Evolutionary conservation across 2,113 vertebrate species (phyloP), one percentile per base, ranked within the genome.

Genomic region (Corvus hawaiiensis): DNA sequence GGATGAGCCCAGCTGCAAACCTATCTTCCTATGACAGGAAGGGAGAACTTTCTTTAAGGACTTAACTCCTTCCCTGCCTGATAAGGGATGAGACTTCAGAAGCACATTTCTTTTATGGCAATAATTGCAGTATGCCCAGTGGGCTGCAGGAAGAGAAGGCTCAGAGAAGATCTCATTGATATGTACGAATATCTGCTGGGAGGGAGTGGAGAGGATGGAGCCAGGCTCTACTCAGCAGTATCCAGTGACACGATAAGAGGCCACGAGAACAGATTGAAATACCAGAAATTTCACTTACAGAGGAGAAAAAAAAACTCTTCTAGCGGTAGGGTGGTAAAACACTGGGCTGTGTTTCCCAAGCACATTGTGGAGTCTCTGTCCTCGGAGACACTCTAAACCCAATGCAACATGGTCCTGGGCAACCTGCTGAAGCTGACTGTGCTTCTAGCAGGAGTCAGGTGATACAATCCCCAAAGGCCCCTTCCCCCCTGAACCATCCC

Each of bases 221-320:
- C 28, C 77, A 82, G 56, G 43, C n/a, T 74, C 37, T 49, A 28
- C n/a, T 58, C 64, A 62, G 35, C n/a, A 33, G 17, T 46, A 28
- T 17, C 61, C 69, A 75, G 17, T 41, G 35, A 62, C 37, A 81
- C 55, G 6, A 61, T 14, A 61, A 18, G 11, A 73, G 32, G 17
- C 17, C 71, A 58, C 0, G 0, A 81, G 46, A 3, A 2, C 13
- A 49, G 37, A 56, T 2, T 51, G 33, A 82, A 63, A 64, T 35
- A 66, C 27, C 69, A 41, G 51, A 62, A 72, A 85, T 88, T 63
- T 52, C 32, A 48, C 27, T 82, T 55, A 20, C 0, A 0, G 27
- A 61, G 32, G 55, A 59, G 55, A 49, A 49, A 21, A 74, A 52
- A 3, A 3, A 2, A 3, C 4, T 78, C 35, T 61, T 80, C 74